Conservation (phyloP, 1,140 invertebrate genomes). For the Neodiprion fabricii region DNA sequence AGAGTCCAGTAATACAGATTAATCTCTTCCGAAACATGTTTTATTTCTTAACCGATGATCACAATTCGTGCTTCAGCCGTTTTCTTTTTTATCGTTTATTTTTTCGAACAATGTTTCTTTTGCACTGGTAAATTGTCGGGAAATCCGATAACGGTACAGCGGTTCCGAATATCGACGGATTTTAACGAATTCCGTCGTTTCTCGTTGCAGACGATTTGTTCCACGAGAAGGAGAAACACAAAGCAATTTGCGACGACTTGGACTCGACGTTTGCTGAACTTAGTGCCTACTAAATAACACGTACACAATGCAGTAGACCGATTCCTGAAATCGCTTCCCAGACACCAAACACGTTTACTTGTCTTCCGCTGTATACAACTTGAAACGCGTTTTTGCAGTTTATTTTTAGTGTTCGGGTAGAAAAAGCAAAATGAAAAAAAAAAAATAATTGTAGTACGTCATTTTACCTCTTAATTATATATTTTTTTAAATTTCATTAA, state of each 20-base stretch:
- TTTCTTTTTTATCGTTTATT: conserved; percentile 14
- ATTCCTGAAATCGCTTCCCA: no score
- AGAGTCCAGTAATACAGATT: no score
- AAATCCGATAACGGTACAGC: neutral
- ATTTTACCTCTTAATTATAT: no score
- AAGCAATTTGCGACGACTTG: conserved; percentile 96
- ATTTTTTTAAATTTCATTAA: no score
- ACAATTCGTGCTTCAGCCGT: neutral
- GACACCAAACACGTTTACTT: no score
- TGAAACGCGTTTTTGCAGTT: neutral
- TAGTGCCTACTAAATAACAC: conserved; percentile 76
- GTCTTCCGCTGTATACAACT: no score
- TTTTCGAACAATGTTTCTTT: neutral
- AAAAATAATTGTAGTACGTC: no score
- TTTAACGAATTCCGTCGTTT: conserved; percentile 36
- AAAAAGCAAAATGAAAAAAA: conserved; percentile 16
- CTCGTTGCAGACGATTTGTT: conserved; percentile 87
- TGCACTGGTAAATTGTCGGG: neutral
- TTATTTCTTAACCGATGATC: no score
- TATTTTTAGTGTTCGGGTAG: conserved; percentile 15
- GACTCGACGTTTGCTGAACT: conserved; percentile 94
- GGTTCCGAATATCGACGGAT: neutral
- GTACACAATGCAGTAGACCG: neutral
- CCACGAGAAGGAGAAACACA: conserved; percentile 95
- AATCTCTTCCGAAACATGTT: no score